phyloP scores from a whole-genome alignment of 2,797 vertebrate species.

The Neoniphon sammara region DNA sequence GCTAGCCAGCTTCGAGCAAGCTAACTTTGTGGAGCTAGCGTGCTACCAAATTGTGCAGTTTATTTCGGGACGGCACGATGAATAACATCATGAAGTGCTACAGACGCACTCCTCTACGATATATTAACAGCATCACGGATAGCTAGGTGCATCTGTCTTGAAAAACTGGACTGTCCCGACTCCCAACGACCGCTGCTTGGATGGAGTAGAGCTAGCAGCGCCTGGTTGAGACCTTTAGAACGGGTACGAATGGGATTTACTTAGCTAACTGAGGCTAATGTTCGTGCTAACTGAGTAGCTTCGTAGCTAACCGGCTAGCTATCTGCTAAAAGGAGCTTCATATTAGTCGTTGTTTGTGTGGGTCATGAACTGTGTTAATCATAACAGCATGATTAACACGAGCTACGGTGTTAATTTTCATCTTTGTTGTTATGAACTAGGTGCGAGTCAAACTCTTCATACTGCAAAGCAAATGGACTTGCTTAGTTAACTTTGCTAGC shows the following conservation, averaged over 20 bases:
- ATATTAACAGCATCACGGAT: slow-evolving; percentile 40
- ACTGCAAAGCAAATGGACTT: slow-evolving; percentile 66
- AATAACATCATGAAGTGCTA: slow-evolving; percentile 57
- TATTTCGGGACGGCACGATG: slow-evolving; percentile 62
- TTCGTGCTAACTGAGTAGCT: slow-evolving; percentile 65
- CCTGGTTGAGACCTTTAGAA: slow-evolving; percentile 57
- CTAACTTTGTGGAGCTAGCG: slow-evolving; percentile 67
- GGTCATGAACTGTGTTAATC: background rate
- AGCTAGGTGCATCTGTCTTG: slow-evolving; percentile 47
- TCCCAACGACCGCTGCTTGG: slow-evolving; percentile 33
- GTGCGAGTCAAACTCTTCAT: slow-evolving; percentile 34
- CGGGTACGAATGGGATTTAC: slow-evolving; percentile 67
- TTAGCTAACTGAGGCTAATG: slow-evolving; percentile 73
- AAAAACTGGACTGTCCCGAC: slow-evolving; percentile 35
- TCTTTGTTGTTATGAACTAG: background rate
- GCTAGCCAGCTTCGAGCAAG: slow-evolving; percentile 50
- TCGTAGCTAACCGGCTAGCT: slow-evolving; percentile 75
- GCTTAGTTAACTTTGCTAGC: slow-evolving; percentile 61
- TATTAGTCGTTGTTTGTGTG: slow-evolving; percentile 33
- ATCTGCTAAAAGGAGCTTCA: slow-evolving; percentile 67
- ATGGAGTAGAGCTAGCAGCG: slow-evolving; percentile 69
- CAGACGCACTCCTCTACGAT: slow-evolving; percentile 13
- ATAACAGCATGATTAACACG: background rate
- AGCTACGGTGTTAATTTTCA: background rate
- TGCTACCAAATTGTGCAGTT: slow-evolving; percentile 57